A percentile compares a stretch with the other conserved stretches of the same genome.
These are phyloP conservation scores for Troides aeacus DNA, from an alignment of 2,888 invertebrate species.

Conservation along the genomic window DNA sequence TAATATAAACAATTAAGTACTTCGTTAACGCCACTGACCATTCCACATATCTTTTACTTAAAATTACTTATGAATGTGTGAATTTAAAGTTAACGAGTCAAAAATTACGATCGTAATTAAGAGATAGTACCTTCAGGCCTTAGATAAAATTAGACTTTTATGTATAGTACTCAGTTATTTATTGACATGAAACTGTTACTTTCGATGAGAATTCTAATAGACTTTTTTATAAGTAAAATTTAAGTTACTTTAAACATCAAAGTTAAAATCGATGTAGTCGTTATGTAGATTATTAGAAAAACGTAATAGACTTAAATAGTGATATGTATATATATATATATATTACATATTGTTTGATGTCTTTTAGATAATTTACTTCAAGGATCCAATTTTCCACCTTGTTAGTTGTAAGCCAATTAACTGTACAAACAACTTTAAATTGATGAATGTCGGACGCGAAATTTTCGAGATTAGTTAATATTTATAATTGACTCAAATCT, in stretches of 20 bases:
- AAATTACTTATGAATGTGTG: background rate
- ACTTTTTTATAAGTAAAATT: too few relatives aligned
- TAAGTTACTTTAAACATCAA: too few relatives aligned
- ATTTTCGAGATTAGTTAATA: slow-evolving; percentile 19
- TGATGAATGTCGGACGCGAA: slow-evolving; percentile 20
- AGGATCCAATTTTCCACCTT: slow-evolving; percentile 4
- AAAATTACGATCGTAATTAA: background rate
- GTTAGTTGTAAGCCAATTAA: slow-evolving; percentile 19
- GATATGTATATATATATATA: too few relatives aligned
- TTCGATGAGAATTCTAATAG: too few relatives aligned
- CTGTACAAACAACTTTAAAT: slow-evolving; percentile 24
- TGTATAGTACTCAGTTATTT: too few relatives aligned
- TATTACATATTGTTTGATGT: background rate
- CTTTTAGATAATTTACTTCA: background rate
- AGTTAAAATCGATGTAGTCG: too few relatives aligned
- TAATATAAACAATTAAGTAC: too few relatives aligned
- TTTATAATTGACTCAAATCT: slow-evolving; percentile 27
- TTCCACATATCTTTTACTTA: background rate
- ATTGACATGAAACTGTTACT: too few relatives aligned
- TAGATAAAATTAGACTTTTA: background rate
- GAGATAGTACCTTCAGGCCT: background rate
- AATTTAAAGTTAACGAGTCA: background rate
- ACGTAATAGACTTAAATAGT: too few relatives aligned
- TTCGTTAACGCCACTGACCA: too few relatives aligned
- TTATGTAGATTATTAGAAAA: too few relatives aligned